Evolutionary conservation across 2,888 invertebrate genomes (phyloP), one percentile per base, ranked within the genome.

Genomic region (Myopa tessellatipennis): DNA sequence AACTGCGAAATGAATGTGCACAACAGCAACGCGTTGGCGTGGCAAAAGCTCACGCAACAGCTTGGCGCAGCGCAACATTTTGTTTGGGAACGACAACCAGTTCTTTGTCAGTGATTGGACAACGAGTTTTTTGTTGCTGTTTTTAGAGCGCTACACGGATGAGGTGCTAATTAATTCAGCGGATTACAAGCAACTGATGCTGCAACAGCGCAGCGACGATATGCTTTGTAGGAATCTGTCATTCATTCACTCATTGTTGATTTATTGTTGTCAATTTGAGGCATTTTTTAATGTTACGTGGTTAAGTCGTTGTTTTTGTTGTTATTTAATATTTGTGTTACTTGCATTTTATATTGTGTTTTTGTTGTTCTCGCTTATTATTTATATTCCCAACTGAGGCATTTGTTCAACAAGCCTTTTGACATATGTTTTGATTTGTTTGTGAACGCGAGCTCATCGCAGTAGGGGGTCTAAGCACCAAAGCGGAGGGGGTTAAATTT

Each of bases 371-470:
- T 63, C 58, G 63, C 67, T 65, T 65, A 76, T 70, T 72, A 34
- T 52, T 74, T 55, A 26, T 36, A 4, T 16, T 77, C 70, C 76
- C 77, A 77, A 77, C 77, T 74, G 76, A 76, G 76, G 79, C 60
- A 78, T 78, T 76, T 79, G 73, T 79, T 38, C 52, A 58, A 79
- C 79, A 77, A 70, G 70, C 65, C 45, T 74, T 74, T 79, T 68
- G 65, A 71, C 68, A 75, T 58, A 71, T 71, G 65, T 71, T 76
- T 76, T 65, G 61, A 61, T 61, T 76, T 50, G 61, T 76, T 70
- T 36, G 10, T 14, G 55, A n/a, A 16, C 16, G 55, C 14, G 55
- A 6, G 55, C 0, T 55, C 16, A 12, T 5, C 55, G 55, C 16
- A 55, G 55, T 26, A 26, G 26, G 26, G 26, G 26, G 26, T 2